phyloP scores from a whole-genome alignment of 2,113 vertebrate species.

The Psephotus haematonotus region DNA sequence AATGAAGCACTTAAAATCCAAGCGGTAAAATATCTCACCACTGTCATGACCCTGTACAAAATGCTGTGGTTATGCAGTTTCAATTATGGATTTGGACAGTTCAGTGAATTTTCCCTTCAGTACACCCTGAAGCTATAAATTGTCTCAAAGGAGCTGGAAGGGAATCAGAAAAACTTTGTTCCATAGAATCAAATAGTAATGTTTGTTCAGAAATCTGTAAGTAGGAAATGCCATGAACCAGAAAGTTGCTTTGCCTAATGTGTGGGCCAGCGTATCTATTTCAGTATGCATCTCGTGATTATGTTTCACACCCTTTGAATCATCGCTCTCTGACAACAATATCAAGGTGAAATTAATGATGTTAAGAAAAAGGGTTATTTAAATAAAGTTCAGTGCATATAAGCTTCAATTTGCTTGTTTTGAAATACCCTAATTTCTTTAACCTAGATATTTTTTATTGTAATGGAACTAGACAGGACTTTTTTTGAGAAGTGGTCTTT shows the following conservation, averaged over 20 bases:
- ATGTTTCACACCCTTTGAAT: background rate
- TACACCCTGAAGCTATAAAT: background rate
- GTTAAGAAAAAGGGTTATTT: background rate
- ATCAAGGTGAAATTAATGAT: background rate
- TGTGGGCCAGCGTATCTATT: background rate
- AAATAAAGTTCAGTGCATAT: background rate
- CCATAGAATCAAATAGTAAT: background rate
- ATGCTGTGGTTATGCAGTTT: background rate
- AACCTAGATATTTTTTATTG: background rate
- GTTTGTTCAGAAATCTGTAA: background rate
- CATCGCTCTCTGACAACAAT: background rate
- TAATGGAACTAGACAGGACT: background rate
- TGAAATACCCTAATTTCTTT: background rate
- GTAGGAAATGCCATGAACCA: background rate
- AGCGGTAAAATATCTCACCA: background rate
- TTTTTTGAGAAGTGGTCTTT: background rate
- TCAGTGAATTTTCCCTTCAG: slow-evolving; percentile 20
- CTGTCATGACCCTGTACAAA: background rate
- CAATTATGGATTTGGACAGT: slow-evolving; percentile 28
- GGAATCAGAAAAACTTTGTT: slow-evolving; percentile 16
- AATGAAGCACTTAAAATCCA: slow-evolving; percentile 18
- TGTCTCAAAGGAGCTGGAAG: slow-evolving; percentile 28
- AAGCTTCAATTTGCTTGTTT: background rate
- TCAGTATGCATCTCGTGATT: background rate
- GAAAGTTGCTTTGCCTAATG: background rate